Evolutionary conservation across 2,888 invertebrate species (phyloP).

Genomic region (Griposia aprilina): DNA sequence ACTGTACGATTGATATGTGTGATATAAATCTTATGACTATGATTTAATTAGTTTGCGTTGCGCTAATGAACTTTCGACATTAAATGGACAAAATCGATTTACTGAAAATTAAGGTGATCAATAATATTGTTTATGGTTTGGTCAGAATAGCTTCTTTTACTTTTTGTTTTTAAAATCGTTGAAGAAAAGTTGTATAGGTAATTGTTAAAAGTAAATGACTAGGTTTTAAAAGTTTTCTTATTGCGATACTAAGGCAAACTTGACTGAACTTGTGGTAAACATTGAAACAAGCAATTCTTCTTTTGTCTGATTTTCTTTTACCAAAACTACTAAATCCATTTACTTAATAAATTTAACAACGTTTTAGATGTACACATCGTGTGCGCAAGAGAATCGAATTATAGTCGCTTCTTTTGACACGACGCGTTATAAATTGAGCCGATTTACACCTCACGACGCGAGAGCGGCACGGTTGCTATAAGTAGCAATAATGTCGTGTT

Average conservation of each 20-base stretch:
- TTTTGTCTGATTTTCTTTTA: slow-evolving; percentile 12
- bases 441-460: slow-evolving; percentile 84
- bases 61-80: too few relatives aligned
- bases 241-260: background rate
- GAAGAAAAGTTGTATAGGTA: background rate
- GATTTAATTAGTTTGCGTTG: slow-evolving; percentile 1
- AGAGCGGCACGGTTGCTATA: slow-evolving; percentile 65
- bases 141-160: background rate
- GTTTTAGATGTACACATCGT: slow-evolving; percentile 41
- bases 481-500: slow-evolving; percentile 64
- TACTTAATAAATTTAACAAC: slow-evolving; percentile 39
- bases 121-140: background rate
- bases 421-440: slow-evolving; percentile 81
- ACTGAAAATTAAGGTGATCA: too few relatives aligned
- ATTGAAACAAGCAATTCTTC: background rate
- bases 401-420: slow-evolving; percentile 78
- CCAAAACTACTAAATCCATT: slow-evolving; percentile 33
- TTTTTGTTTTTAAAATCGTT: background rate
- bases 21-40: slow-evolving; percentile 4
- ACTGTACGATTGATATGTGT: slow-evolving; percentile 31
- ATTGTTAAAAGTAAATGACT: background rate
- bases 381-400: slow-evolving; percentile 57
- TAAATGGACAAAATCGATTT: too few relatives aligned
- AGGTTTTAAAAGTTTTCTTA: too few relatives aligned
- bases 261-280: background rate